Base-by-base conservation (phyloP, 1,140 invertebrate species). In the Drosophila baimaii region DNA sequence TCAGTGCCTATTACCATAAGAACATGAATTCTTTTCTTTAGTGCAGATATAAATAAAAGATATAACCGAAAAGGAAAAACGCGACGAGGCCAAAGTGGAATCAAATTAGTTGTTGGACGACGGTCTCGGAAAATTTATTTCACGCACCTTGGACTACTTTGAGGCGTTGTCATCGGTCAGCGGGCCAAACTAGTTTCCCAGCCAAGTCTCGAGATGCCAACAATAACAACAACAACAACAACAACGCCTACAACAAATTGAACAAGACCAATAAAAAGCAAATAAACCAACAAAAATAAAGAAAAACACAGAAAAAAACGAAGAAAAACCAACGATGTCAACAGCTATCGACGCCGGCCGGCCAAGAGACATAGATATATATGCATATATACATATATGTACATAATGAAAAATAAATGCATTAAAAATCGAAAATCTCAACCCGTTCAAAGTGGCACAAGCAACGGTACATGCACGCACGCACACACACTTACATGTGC, bases 71-170 rank as follows among this genome's bases (percentile, higher is more conserved):
- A 56, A 65, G 49, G 52, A 77, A 68, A 58, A 58, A 31, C 47
- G 41, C 37, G 54, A 46, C 51, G 51, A 80, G 77, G 77, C 72
- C 77, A 69, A 68, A 57, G 68, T 85, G 81, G 64, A 72, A 78
- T 83, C 63, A 63, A 46, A 79, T 81, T 49, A 44, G 47, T 61
- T 62, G 54, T 21, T 62, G 54, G 71, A 51, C 74, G 47, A 61
- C 44, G 33, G 39, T 59, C 46, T 64, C 63, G 55, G 59, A 71
- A 85, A 85, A 89, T 83, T 80, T 89, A 88, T 88, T 83, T 89
- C 83, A 83, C 83, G 85, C 83, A 88, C 83, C 83, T 88, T 88
- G 83, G 83, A 84, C 83, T 88, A 88, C 83, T 89, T 88, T 61
- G 68, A 59, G 75, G 83, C 83, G 83, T 81, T 61, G 56, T 77